Base-by-base conservation (phyloP, 1,140 invertebrate species). In the Scaptodrosophila lebanonensis region DNA sequence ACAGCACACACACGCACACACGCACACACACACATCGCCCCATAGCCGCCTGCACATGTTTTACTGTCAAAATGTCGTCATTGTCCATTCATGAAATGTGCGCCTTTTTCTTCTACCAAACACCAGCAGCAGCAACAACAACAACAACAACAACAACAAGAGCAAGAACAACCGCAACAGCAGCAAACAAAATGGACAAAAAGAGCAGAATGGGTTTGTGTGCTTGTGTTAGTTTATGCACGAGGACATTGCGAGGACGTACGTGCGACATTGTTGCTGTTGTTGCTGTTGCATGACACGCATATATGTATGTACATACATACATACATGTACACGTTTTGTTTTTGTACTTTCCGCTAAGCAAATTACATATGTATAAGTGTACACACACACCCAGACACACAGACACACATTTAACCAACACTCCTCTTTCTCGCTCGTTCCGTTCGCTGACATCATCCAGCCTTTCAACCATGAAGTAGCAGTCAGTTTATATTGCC, bases 71-170 rank as follows among this genome's bases (percentile, higher is more conserved):
- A 79, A 82, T 79, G 73, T 79, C 73, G 75, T 79, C 73, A 79
- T 79, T 82, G 73, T 79, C 82, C 73, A 79, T 79, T 79, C 73
- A 79, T 79, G 75, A 79, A 79, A 79, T 79, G 73, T 75, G 52
- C 75, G 61, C 75, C 69, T 62, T 79, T 79, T 79, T 61, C 62
- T 63, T 76, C 51, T 54, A 35, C 48, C 51, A 50, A 71, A 40
- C 48, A 54, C 25, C 38, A 61, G 11, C 7, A 65, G 11, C 51
- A 44, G 43, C 18, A 62, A 27, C 45, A 43, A 13, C 25, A 59
- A 43, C 4, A 66, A 6, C 33, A 36, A 35, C 11, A 20, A 11
- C 9, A 20, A n/a, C 9, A 59, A n/a, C 22, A 52, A 22, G 3
- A 22, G 27, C 15, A 42, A n/a, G 0, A 9, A 22, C 13, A 43